These are phyloP conservation scores for Hippoglossus hippoglossus DNA, from an alignment of 2,797 vertebrate species.

Conservation along the genomic window DNA sequence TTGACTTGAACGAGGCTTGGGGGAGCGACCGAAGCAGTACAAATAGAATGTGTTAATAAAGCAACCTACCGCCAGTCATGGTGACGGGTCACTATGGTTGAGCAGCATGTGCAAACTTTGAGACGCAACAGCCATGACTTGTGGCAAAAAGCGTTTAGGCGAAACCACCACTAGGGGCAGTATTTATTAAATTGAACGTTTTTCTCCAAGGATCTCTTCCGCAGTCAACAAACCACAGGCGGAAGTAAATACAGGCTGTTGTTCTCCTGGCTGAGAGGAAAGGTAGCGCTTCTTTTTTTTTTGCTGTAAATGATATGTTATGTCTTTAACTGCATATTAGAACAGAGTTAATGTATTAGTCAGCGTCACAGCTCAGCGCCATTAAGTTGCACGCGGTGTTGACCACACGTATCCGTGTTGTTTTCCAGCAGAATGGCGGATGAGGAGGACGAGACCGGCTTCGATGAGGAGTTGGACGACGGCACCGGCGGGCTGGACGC, in stretches of 20 bases:
- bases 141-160: not conserved
- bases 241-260: not conserved
- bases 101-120: not conserved
- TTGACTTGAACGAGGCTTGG: too few relatives aligned
- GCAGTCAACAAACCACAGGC: not conserved
- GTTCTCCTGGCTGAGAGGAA: not conserved
- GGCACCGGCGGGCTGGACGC: constrained; percentile 87
- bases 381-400: too few relatives aligned
- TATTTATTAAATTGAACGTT: not conserved
- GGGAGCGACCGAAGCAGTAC: too few relatives aligned
- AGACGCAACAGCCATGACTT: not conserved
- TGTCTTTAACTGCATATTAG: too few relatives aligned
- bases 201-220: not conserved
- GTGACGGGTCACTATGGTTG: not conserved
- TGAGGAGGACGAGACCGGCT: constrained; percentile 86
- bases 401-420: not conserved
- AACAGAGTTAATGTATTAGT: too few relatives aligned
- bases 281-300: not conserved
- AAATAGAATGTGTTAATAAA: not conserved
- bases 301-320: too few relatives aligned
- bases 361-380: too few relatives aligned
- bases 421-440: constrained; percentile 79
- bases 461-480: constrained; percentile 94
- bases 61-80: not conserved
- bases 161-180: not conserved